These are phyloP conservation scores for Pogona vitticeps DNA, from an alignment of 2,113 vertebrate genomes.

Conservation along the genomic window DNA sequence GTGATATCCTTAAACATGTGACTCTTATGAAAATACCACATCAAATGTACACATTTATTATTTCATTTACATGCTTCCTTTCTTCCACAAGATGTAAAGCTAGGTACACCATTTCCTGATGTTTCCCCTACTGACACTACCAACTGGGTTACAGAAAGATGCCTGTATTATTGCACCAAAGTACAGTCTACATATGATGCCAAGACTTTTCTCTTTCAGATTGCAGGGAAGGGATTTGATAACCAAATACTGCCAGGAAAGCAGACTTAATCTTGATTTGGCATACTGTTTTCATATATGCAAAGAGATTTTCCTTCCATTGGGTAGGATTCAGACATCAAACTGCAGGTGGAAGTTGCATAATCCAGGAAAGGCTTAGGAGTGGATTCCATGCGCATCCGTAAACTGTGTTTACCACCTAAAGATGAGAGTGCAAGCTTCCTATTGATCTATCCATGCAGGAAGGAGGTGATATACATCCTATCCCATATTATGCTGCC, in stretches of 20 bases:
- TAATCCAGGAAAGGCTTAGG: too few species aligned
- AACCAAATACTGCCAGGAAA: neutral
- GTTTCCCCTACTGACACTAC: neutral
- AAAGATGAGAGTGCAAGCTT: too few species aligned
- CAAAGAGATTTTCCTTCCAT: neutral
- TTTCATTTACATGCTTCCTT: neutral
- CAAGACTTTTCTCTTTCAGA: neutral
- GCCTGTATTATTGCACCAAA: neutral
- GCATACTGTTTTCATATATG: neutral
- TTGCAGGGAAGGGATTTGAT: neutral
- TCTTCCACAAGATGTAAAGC: neutral
- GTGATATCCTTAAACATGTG: too few species aligned
- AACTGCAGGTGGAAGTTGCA: neutral
- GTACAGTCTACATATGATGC: neutral
- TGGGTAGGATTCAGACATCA: neutral
- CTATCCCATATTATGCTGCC: too few species aligned
- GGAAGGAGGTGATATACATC: too few species aligned
- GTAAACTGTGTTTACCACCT: too few species aligned
- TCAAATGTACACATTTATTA: neutral
- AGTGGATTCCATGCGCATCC: too few species aligned
- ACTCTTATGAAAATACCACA: neutral
- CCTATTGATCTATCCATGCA: too few species aligned
- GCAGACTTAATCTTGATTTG: neutral
- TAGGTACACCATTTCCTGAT: neutral
- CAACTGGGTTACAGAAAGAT: neutral